phyloP scores from a whole-genome alignment of 2,797 vertebrate species.

The Gephyroberyx darwinii region DNA sequence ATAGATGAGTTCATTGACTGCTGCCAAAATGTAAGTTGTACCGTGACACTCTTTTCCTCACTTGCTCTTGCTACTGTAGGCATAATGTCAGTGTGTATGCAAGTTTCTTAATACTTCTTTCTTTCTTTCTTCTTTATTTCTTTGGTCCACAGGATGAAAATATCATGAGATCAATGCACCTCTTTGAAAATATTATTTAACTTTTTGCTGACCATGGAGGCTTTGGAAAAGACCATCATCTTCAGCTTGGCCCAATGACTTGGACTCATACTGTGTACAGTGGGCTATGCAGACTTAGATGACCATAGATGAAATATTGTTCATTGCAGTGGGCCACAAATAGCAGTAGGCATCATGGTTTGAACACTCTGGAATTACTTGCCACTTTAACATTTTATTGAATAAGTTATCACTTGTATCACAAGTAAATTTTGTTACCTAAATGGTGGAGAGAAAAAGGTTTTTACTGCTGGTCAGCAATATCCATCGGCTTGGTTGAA shows the following conservation, averaged over 20 bases:
- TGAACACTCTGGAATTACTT: constrained; percentile 68
- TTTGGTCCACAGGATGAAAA: constrained; percentile 91
- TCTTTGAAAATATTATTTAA: constrained; percentile 99
- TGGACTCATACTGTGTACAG: constrained; percentile 79
- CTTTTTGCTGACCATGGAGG: constrained; percentile 59
- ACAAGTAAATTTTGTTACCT: too few relatives aligned
- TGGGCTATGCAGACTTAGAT: constrained; percentile 72
- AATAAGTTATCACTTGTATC: background rate
- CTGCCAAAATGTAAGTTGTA: constrained; percentile 95
- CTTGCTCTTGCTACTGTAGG: background rate
- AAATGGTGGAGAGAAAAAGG: background rate
- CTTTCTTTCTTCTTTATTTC: constrained; percentile 32
- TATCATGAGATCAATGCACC: constrained; percentile 99
- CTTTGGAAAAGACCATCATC: constrained; percentile 55
- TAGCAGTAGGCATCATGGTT: constrained; percentile 45
- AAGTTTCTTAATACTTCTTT: constrained; percentile 19
- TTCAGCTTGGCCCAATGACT: constrained; percentile 70
- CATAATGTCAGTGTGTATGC: background rate
- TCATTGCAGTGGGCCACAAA: constrained; percentile 56
- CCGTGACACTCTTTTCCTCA: background rate
- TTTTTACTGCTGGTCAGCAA: background rate
- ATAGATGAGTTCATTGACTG: constrained; percentile 99
- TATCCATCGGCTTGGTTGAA: background rate
- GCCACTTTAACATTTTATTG: constrained; percentile 24
- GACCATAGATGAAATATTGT: constrained; percentile 61